A percentile compares a stretch with the other conserved stretches of the same genome.
phyloP scores from a whole-genome alignment of 2,113 vertebrate species.

The Nerophis ophidion region DNA sequence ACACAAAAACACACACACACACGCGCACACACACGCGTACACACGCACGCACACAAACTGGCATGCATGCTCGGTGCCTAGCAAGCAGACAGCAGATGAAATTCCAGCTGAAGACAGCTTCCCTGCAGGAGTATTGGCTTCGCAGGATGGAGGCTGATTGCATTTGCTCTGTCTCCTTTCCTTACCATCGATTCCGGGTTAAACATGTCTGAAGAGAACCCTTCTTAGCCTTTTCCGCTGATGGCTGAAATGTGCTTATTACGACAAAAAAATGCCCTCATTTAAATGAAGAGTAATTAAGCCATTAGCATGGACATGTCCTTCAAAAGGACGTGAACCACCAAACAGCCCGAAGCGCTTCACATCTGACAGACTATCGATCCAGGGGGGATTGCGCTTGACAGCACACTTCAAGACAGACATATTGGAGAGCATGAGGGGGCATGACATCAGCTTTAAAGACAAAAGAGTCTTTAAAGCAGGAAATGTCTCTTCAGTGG shows the following conservation, averaged over 20 bases:
- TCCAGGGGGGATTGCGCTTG: slow-evolving; percentile 37
- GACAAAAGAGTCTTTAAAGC: slow-evolving; percentile 14
- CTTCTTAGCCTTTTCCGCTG: slow-evolving; percentile 48
- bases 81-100: slow-evolving; percentile 55
- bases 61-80: slow-evolving; percentile 28
- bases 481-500: slow-evolving; percentile 21
- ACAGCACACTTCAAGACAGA: slow-evolving; percentile 32
- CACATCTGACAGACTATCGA: slow-evolving; percentile 60
- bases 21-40: slow-evolving; percentile 38
- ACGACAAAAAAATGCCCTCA: slow-evolving; percentile 24
- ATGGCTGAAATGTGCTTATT: slow-evolving; percentile 50
- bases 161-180: slow-evolving; percentile 47
- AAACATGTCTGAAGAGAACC: slow-evolving; percentile 48
- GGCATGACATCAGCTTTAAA: slow-evolving; percentile 39
- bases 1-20: slow-evolving; percentile 36
- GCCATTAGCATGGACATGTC: slow-evolving; percentile 28
- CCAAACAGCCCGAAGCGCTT: slow-evolving; percentile 25
- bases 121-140: slow-evolving; percentile 62
- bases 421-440: slow-evolving; percentile 36
- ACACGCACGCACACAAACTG: slow-evolving; percentile 9
- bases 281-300: slow-evolving; percentile 47
- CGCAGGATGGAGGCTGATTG: slow-evolving; percentile 59
- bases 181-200: slow-evolving; percentile 56
- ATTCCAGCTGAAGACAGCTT: slow-evolving; percentile 52
- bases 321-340: background rate